A percentile compares a stretch with the other conserved stretches of the same genome.
phyloP scores from a whole-genome alignment of 2,797 vertebrate genomes.

The Semotilus atromaculatus region DNA sequence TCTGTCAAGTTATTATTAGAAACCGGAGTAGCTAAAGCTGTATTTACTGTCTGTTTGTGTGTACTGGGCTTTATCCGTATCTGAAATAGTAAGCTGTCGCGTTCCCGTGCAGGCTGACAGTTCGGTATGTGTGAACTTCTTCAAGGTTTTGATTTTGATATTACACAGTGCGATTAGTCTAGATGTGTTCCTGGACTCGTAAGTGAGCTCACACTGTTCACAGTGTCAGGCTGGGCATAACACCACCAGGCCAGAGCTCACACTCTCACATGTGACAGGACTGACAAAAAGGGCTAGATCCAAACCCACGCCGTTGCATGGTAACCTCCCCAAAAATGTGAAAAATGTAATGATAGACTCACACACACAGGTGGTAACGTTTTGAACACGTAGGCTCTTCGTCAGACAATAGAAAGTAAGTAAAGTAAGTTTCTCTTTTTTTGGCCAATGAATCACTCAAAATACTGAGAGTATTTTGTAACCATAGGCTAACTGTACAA shows the following conservation, averaged over 20 bases:
- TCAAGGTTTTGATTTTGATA: slow-evolving; percentile 10
- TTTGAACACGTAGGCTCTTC: too few relatives aligned
- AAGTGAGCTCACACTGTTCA: slow-evolving; percentile 30
- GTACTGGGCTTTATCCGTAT: slow-evolving; percentile 4
- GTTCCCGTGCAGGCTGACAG: background rate
- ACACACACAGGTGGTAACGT: too few relatives aligned
- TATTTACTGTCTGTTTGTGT: background rate
- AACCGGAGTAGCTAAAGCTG: background rate
- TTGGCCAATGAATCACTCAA: background rate
- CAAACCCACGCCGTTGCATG: slow-evolving; percentile 30
- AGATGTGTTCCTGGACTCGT: slow-evolving; percentile 1
- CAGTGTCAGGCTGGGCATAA: slow-evolving; percentile 41
- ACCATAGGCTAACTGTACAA: background rate
- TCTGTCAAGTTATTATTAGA: background rate
- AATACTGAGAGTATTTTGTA: background rate
- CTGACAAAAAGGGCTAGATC: slow-evolving; percentile 20
- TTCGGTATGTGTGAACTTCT: slow-evolving; percentile 1
- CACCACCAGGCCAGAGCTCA: slow-evolving; percentile 23
- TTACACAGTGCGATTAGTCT: slow-evolving; percentile 16
- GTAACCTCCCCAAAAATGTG: background rate
- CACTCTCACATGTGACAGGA: slow-evolving; percentile 7
- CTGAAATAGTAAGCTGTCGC: background rate
- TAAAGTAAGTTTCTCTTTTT: background rate
- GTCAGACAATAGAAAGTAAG: too few relatives aligned
- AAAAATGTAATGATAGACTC: too few relatives aligned